Base-by-base conservation (phyloP, 2,888 invertebrate genomes). In the Chymomyza procnemis region DNA sequence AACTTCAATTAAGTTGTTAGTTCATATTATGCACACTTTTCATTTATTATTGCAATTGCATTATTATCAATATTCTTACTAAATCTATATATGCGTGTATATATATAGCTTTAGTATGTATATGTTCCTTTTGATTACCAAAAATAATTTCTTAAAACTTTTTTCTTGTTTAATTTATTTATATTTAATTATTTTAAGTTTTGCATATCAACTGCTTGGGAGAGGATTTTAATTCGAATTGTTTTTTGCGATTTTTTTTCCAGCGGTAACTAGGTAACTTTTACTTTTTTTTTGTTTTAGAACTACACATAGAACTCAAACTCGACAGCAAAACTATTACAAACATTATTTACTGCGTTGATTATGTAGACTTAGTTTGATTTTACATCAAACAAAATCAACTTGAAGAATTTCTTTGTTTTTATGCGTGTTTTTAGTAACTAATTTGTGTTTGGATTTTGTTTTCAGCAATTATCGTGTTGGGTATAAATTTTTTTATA, bases 71-170 rank as follows among this genome's bases (percentile, higher is more conserved):
- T 78, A 78, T 78, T 67, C 78, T 78, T 86, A 75, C 74, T 81
- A 73, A 74, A 50, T 50, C 26, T 30, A 56, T 56, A 56, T 56
- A 30, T 22, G 30, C 30, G 56, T 54, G 26, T 56, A 30, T 56
- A 30, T 56, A 30, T 75, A 80, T 82, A 80, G 73, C 86, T 86
- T 85, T 41, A 50, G 50, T 34, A 81, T 54, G 12, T 74, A 71
- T 73, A 71, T 76, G 73, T 61, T 71, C 72, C 73, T 76, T 75
- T 76, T 73, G 74, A 71, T 89, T 89, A 89, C 89, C 89, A 89
- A 89, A 89, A 89, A 89, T 89, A 89, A 80, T 88, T 88, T 87
- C 87, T 83, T 83, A 88, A 88, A 83, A 80, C 75, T 81, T 85
- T 71, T 79, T 77, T 75, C 69, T 76, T 75, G 69, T 74, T 80